Conservation (phyloP, 1,140 invertebrate species). For the Theocolax elegans region DNA sequence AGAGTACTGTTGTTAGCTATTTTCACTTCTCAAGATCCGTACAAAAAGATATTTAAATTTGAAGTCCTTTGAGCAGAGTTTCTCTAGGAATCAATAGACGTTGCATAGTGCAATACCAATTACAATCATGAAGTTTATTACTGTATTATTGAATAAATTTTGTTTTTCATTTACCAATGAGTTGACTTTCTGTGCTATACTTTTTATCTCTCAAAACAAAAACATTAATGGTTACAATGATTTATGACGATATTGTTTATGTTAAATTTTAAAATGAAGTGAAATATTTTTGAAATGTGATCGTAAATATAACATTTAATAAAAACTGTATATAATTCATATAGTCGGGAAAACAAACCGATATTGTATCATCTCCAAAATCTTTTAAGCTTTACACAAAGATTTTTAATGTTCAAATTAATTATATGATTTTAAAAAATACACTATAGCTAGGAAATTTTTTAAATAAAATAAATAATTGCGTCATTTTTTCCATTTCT, state of each 20-base stretch:
- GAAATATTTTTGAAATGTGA: no score
- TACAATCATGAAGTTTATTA: conserved; percentile 3
- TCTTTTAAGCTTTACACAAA: no score
- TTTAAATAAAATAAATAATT: conserved; percentile 17
- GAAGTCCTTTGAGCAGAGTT: conserved; percentile 26
- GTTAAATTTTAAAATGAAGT: conserved; percentile 54
- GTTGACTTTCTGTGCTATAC: conserved; percentile 41
- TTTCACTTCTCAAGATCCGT: conserved; percentile 8
- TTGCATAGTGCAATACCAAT: background rate
- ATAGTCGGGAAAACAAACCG: no score
- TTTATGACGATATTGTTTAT: conserved; percentile 49
- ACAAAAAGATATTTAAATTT: conserved; percentile 10
- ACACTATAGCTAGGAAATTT: conserved; percentile 11
- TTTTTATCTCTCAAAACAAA: no score
- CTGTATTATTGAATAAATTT: conserved; percentile 43
- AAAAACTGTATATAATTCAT: no score
- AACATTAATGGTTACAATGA: no score
- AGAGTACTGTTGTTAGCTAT: conserved; percentile 11
- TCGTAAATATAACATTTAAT: no score
- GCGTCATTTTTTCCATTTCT: no score
- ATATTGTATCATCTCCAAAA: no score
- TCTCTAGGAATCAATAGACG: conserved; percentile 8
- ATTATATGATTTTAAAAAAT: conserved; percentile 12
- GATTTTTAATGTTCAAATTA: conserved; percentile 15
- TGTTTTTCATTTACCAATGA: conserved; percentile 25